These are phyloP conservation scores for Gymnocypris eckloni DNA, from an alignment of 2,797 vertebrate genomes.

Conservation along the genomic window DNA sequence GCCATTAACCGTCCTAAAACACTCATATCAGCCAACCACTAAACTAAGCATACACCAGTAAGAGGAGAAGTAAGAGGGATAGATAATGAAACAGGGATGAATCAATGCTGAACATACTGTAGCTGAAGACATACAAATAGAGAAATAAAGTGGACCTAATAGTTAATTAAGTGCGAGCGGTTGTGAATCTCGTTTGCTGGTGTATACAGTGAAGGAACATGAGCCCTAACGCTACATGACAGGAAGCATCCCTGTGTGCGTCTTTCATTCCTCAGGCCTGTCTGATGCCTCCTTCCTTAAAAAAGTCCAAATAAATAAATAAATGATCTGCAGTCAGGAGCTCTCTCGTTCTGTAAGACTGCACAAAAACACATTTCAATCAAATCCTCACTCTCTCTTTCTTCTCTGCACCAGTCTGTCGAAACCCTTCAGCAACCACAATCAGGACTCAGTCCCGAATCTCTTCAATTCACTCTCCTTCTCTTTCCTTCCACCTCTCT, in stretches of 20 bases:
- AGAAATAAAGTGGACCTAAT: conserved; percentile 4
- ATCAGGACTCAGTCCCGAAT: conserved; percentile 27
- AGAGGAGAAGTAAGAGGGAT: background rate
- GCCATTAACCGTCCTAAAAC: background rate
- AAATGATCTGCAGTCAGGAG: conserved; percentile 19
- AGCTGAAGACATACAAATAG: conserved; percentile 6
- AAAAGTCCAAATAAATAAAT: conserved; percentile 22
- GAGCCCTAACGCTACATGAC: background rate
- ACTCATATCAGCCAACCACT: background rate
- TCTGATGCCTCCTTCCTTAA: background rate
- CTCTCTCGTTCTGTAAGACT: background rate
- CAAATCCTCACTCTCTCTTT: conserved; percentile 12
- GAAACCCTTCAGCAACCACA: conserved; percentile 24
- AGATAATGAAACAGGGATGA: background rate
- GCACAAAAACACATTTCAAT: conserved; percentile 21
- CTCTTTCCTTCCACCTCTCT: background rate
- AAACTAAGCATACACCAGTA: background rate
- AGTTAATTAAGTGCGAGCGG: conserved; percentile 3
- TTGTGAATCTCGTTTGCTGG: conserved; percentile 20
- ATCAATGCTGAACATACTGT: background rate
- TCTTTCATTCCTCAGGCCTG: background rate
- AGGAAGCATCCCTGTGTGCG: background rate
- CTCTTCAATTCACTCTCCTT: conserved; percentile 27
- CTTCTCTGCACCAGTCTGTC: conserved; percentile 1
- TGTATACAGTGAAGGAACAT: conserved; percentile 14